Base-by-base conservation (phyloP, 2,888 invertebrate genomes). In the Argynnis bischoffii region DNA sequence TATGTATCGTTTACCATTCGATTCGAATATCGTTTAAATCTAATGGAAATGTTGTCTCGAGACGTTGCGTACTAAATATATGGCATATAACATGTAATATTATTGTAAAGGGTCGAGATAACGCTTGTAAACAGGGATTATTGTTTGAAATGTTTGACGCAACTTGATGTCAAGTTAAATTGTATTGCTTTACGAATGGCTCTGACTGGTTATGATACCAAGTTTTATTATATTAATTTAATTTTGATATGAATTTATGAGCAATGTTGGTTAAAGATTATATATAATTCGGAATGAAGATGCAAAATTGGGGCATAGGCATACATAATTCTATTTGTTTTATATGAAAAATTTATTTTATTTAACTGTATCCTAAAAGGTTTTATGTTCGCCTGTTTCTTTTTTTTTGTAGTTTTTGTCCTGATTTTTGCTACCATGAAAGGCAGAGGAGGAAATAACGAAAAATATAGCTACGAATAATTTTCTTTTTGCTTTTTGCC, bases 101-200 rank as follows among this genome's bases (percentile, higher is more conserved):
- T 61, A 69, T 64, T 63, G 54, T 55, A 65, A 51, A 69, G 41
- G 65, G 64, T 56, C 56, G 50, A 63, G 64, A 67, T 69, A 67
- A 35, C 31, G 56, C 31, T 31, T 67, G 66, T 71, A 67, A 72
- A 65, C 67, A 67, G 13, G 69, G 67, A 72, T 67, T 65, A 69
- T 68, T 66, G 66, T 66, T 66, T 59, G 63, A 61, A 66, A 41
- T 63, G 56, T 66, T 63, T 48, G 50, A 55, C 48, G 69, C 48
- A 54, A 50, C 21, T 63, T 63, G 47, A 55, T 66, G 67, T 66
- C 59, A 55, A 64, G 59, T 67, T 64, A 26, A 54, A 59, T 68
- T 60, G 47, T 47, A 59, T 59, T 16, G 55, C 47, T 26, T 41
- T 41, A 41, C 11, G 35, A 41, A 47, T 57, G 46, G 21, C n/a